These are phyloP conservation scores for Arctia plantaginis DNA, from an alignment of 2,888 invertebrate species.

Conservation along the genomic window DNA sequence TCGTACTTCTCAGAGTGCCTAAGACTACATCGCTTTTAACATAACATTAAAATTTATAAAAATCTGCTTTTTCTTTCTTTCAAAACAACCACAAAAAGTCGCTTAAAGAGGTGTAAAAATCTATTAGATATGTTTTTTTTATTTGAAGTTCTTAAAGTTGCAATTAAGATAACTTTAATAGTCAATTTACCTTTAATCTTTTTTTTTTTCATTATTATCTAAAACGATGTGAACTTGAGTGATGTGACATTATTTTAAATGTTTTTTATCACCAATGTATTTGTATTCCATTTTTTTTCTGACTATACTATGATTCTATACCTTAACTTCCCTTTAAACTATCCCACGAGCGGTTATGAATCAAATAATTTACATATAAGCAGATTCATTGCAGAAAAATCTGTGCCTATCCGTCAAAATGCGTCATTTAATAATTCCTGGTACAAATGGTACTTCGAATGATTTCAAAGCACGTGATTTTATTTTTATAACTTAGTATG, in stretches of 20 bases:
- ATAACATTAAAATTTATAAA: not conserved
- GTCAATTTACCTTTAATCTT: too few species aligned
- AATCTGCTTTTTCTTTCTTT: not conserved
- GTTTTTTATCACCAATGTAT: not conserved
- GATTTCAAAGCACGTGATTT: constrained; percentile 37
- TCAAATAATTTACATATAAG: constrained; percentile 76
- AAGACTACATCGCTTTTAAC: not conserved
- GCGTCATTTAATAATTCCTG: constrained; percentile 71
- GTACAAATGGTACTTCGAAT: constrained; percentile 57
- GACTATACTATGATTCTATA: constrained; percentile 26
- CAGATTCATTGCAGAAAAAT: constrained; percentile 80
- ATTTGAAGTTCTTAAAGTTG: not conserved
- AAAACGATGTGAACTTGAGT: not conserved
- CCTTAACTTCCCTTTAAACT: constrained; percentile 41
- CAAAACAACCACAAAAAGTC: not conserved
- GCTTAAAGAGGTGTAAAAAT: not conserved
- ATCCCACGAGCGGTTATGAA: constrained; percentile 69
- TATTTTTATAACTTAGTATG: constrained; percentile 29
- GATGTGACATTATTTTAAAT: not conserved
- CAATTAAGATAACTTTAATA: too few species aligned
- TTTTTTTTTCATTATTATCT: not conserved
- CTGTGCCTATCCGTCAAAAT: constrained; percentile 74
- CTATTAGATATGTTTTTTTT: not conserved
- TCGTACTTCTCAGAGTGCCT: not conserved
- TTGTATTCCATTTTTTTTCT: constrained; percentile 19